Percentiles rank a stretch among this genome's conserved stretches.
phyloP scores from a whole-genome alignment of 2,113 vertebrate species.

The Phalacrocorax carbo region DNA sequence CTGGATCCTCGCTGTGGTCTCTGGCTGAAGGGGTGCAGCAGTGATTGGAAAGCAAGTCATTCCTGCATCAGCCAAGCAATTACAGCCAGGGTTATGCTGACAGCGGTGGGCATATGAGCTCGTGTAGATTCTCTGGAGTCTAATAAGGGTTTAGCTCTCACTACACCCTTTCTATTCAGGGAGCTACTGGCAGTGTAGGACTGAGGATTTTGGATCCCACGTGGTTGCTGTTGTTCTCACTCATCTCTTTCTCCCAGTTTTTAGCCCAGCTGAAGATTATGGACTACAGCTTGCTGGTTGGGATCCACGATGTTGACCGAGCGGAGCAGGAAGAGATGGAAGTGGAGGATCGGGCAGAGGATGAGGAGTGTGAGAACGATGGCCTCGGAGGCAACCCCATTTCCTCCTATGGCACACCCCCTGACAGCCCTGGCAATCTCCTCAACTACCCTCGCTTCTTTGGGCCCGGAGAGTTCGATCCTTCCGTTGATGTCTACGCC shows the following conservation, averaged over 20 bases:
- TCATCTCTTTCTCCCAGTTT: conserved; percentile 73
- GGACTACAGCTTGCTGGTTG: conserved; percentile 96
- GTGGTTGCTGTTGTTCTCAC: not conserved
- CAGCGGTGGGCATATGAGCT: not conserved
- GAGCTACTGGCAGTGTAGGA: not conserved
- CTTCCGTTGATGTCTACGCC: conserved; percentile 92
- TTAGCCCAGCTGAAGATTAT: conserved; percentile 95
- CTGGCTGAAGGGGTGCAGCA: not conserved
- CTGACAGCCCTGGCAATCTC: conserved; percentile 90
- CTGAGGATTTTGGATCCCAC: too few species aligned
- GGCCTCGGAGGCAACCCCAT: conserved; percentile 81
- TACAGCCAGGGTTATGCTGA: not conserved
- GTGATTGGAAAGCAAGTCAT: not conserved
- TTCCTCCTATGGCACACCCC: conserved; percentile 89
- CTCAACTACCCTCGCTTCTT: conserved; percentile 92
- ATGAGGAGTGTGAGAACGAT: conserved; percentile 90
- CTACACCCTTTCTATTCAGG: not conserved
- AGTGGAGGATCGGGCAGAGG: conserved; percentile 88
- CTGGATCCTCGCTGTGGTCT: not conserved
- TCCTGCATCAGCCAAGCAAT: not conserved
- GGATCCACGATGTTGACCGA: conserved; percentile 93
- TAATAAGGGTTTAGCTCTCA: not conserved
- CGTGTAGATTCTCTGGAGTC: not conserved
- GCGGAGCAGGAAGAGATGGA: conserved; percentile 97
- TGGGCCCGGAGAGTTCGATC: conserved; percentile 90